Base-by-base conservation (phyloP, 2,888 invertebrate species). In the Tiliacea citrago region DNA sequence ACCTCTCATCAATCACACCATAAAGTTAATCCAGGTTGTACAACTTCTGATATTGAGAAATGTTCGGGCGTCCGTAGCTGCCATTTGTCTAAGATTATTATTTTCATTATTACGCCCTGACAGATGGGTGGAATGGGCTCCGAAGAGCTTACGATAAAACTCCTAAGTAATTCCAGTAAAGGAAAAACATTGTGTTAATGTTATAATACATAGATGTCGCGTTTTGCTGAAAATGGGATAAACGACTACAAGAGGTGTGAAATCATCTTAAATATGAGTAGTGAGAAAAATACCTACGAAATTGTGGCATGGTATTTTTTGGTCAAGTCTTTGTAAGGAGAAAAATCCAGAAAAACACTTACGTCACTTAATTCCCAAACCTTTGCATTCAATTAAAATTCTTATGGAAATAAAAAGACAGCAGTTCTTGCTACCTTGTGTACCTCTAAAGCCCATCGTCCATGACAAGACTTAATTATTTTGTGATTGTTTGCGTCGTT, bases 11-110 rank as follows among this genome's bases (percentile, higher is more conserved):
- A 24, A 68, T 68, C 42, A 45, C 10, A 66, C 83, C 79, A n/a
- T 67, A 24, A 12, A 70, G 83, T 74, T 90, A 89, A 90, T 88
- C 89, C 89, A 89, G 89, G 90, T 90, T 78, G 88, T 84, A 86
- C 86, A 86, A 89, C 86, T 88, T 88, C 80, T 77, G 84, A 87
- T 87, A 90, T 90, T 88, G 89, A 89, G 89, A 87, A 89, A 88
- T 85, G 82, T 83, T 86, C 86, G 83, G 81, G 72, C 83, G 75
- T 85, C 78, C 82, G 42, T 82, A 69, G 73, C 77, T 72, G 63
- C 84, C 87, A 89, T 90, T 90, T 88, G 89, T 89, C 87, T 88
- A 83, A 85, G 86, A 86, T 87, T 88, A 90, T 90, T 90, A 90
- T 90, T 90, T 88, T 90, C 86, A 90, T 90, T 88, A 88, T 88